Conservation (phyloP, 2,113 vertebrate species). For the Vulpes vulpes region DNA sequence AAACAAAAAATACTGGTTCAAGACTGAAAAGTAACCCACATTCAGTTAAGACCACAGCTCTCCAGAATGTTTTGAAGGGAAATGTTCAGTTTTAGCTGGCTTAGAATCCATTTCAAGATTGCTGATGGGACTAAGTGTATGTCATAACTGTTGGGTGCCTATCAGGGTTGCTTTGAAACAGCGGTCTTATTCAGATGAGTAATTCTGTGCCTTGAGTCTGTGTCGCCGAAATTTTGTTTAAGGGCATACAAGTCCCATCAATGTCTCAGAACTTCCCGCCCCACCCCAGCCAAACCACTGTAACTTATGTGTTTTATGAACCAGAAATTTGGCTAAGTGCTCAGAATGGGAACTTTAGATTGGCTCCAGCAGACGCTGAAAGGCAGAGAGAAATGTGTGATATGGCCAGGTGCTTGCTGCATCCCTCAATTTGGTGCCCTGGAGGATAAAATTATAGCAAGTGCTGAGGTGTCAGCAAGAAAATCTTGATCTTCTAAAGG, state of each 20-base stretch:
- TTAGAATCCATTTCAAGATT: background rate
- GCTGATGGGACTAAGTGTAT: no score
- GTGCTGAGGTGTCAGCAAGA: background rate
- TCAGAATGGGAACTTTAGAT: background rate
- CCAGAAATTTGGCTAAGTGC: slow-evolving; percentile 45
- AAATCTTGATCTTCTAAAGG: background rate
- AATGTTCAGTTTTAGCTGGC: background rate
- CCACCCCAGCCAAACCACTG: background rate
- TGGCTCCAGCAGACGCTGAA: background rate
- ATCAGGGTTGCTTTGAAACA: background rate
- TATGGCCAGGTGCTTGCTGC: background rate
- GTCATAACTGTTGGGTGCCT: background rate
- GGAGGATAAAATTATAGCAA: background rate
- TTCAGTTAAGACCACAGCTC: background rate
- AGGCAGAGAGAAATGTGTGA: background rate
- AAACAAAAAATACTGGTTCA: background rate
- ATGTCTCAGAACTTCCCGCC: background rate
- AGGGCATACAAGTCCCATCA: background rate
- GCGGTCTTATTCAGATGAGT: background rate
- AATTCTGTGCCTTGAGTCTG: background rate
- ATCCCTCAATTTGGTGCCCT: rapidly evolving
- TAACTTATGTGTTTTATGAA: slow-evolving; percentile 49
- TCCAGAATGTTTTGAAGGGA: background rate
- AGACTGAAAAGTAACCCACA: background rate
- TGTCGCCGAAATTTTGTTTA: background rate